A percentile compares a stretch with the other conserved stretches of the same genome.
Evolutionary conservation across 2,113 vertebrate genomes (phyloP).

Genomic region (Paramormyrops kingsleyae): DNA sequence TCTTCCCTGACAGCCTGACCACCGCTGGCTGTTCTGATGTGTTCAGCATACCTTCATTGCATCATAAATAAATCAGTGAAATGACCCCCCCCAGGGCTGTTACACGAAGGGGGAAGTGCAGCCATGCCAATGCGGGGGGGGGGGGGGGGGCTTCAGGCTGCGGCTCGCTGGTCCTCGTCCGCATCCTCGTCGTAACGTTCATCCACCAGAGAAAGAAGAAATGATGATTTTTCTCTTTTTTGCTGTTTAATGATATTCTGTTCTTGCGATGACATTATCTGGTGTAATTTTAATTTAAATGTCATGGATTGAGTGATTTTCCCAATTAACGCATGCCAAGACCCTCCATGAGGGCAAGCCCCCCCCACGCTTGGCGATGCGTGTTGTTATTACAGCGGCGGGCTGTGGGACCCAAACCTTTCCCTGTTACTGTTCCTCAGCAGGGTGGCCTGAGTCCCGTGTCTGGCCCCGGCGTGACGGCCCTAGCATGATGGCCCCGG

Average conservation of each 20-base stretch:
- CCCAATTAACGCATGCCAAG: constrained; percentile 48
- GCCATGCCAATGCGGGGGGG: constrained; percentile 48
- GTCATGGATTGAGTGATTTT: constrained; percentile 53
- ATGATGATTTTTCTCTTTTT: constrained; percentile 48
- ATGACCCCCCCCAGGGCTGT: constrained; percentile 63
- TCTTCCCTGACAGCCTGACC: constrained; percentile 94
- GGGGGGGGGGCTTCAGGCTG: constrained; percentile 38
- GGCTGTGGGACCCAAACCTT: neutral
- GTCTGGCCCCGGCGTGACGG: neutral
- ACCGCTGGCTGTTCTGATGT: constrained; percentile 88
- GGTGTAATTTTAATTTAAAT: constrained; percentile 60
- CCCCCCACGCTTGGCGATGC: neutral
- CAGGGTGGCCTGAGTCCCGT: constrained; percentile 20
- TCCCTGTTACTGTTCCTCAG: neutral
- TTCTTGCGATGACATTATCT: constrained; percentile 58
- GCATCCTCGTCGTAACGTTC: constrained; percentile 39
- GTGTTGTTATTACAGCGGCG: neutral
- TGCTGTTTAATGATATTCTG: constrained; percentile 47
- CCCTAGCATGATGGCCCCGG: too few species aligned
- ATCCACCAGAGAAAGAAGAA: constrained; percentile 35
- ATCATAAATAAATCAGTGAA: constrained; percentile 99
- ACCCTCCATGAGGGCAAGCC: constrained; percentile 39
- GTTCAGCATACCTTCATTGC: constrained; percentile 93
- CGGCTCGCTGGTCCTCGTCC: constrained; percentile 31
- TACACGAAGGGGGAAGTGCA: constrained; percentile 62